Base-by-base conservation (phyloP, 2,888 invertebrate genomes). In the Drosophila fungiperda region DNA sequence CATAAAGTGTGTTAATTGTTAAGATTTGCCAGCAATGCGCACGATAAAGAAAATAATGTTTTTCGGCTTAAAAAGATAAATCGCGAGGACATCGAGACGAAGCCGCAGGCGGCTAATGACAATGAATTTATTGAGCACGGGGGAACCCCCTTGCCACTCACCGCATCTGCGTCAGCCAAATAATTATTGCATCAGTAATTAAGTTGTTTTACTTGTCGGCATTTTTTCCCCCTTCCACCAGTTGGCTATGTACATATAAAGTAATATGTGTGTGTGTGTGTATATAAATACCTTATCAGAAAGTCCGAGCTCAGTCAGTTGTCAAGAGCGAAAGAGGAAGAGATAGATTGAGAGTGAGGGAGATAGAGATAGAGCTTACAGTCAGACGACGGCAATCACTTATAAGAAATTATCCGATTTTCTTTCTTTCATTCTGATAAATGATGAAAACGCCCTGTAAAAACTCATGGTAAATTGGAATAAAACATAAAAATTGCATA, bases 1-100 rank as follows among this genome's bases (percentile, higher is more conserved):
- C 89, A 86, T 87, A 88, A 89, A 89, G 88, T 85, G 85, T 85
- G 85, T 85, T 85, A 85, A 85, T 85, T 85, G 90, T 89, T 70
- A 58, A 83, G 85, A 87, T 85, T 85, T 85, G 89, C 68, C 72
- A 71, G 75, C 72, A 78, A 59, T 82, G 82, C 65, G 58, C 70
- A 66, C 82, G 82, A 87, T 77, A 75, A 80, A 69, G 74, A 71
- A 82, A 87, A 87, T 89, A 87, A 85, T 87, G 83, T 77, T 82
- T 76, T 58, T 64, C n/a, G 80, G 85, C 90, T 85, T 88, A 85
- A 89, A 89, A 89, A 87, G 86, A 85, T 87, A 89, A 85, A 85
- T 85, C 83, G 86, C 68, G 80, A 69, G 67, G 70, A 72, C 79
- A 73, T 68, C 73, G 76, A 80, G 62, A 48, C 55, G 48, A 38